Evolutionary conservation across 2,797 vertebrate genomes (phyloP), one percentile per base, ranked within the genome.

Genomic region (Labroides dimidiatus): DNA sequence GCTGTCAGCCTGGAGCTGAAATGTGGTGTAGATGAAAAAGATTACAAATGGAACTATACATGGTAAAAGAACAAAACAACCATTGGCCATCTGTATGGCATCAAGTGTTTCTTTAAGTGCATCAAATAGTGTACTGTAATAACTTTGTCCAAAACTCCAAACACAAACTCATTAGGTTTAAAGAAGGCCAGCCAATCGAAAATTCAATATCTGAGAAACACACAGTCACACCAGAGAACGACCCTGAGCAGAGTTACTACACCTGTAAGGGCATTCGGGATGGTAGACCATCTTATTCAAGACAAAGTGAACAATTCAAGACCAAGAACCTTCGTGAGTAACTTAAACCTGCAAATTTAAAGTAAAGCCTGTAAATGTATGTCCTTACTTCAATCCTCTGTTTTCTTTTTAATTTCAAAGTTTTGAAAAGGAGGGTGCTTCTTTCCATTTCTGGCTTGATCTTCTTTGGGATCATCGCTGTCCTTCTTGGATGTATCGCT

Each of bases 391-490:
- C 62, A 3, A 13, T 41, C 48, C 20, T 72, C 1, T 80, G 15
- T 60, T 24, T 77, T 33, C 16, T 33, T 4, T 39, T 58, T 69
- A 1, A 17, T 30, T 61, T 27, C 77, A 21, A 58, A 94, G 94
- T 94, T 70, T 57, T 94, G 58, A 94, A 94, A 84, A 90, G 94
- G 66, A 85, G 93, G 58, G 66, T 94, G n/a, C 87, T 94, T 69
- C 93, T 94, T 8, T 82, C 93, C 64, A 90, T 94, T 77, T 89
- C 89, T 23, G 92, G 93, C 41, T 88, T 67, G 51, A 43, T 94
- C 39, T 52, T 93, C 72, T 92, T 90, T 33, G 89, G 89, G 21
- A 84, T 94, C 45, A 41, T 86, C 0, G 33, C 53, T 0, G 61
- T 92, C 50, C 74, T 92, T 10, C 14, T 91, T 1, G 92, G 91